These are phyloP conservation scores for Chromis chromis DNA, from an alignment of 2,797 vertebrate species.

Conservation along the genomic window DNA sequence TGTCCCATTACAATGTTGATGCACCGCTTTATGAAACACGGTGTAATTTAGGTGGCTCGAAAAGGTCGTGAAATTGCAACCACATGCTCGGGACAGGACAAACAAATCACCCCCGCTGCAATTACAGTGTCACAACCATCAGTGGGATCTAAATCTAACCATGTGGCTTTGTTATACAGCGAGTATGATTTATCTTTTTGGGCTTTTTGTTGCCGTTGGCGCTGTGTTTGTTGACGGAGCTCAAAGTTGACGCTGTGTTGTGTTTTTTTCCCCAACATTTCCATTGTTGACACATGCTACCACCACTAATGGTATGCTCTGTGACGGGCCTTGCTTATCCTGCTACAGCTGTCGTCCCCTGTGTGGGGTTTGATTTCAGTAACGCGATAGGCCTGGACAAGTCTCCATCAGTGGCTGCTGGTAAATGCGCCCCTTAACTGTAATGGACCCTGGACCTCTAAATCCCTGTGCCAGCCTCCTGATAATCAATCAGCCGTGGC, in stretches of 20 bases:
- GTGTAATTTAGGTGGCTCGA: conserved; percentile 39
- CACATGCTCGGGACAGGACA: conserved; percentile 52
- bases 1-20: conserved; percentile 42
- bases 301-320: conserved; percentile 53
- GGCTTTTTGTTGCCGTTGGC: conserved; percentile 13
- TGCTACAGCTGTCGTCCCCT: conserved; percentile 79
- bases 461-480: conserved; percentile 64
- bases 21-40: conserved; percentile 37
- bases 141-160: conserved; percentile 28
- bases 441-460: conserved; percentile 53
- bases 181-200: conserved; percentile 17
- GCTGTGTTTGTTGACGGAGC: conserved; percentile 44
- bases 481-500: conserved; percentile 77
- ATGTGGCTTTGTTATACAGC: conserved; percentile 27
- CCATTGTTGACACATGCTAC: conserved; percentile 69
- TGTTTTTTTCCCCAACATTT: conserved; percentile 24
- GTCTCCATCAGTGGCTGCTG: conserved; percentile 52
- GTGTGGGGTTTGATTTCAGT: conserved; percentile 76
- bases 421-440: conserved; percentile 57
- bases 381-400: conserved; percentile 74
- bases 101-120: conserved; percentile 39
- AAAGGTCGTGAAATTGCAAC: conserved; percentile 57
- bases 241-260: conserved; percentile 34
- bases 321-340: conserved; percentile 50
- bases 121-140: conserved; percentile 37